Base-by-base conservation (phyloP, 1,140 invertebrate species). In the Drosophila mayri region DNA sequence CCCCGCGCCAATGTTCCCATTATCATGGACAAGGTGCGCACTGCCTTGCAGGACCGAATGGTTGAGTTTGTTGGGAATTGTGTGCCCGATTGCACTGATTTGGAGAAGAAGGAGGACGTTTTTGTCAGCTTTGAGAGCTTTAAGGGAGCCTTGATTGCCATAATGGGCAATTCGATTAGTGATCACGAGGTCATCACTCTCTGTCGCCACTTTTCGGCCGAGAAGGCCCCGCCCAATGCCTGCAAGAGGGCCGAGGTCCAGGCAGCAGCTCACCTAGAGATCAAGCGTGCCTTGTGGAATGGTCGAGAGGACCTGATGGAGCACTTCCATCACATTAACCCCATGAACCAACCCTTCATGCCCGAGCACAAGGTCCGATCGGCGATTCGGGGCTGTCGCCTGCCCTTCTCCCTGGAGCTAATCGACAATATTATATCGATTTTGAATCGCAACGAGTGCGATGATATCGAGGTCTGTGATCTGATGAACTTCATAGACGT, bases 151-250 rank as follows among this genome's bases (percentile, higher is more conserved):
- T 65, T 96, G 40, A 93, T 94, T 62, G 93, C 93, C 40, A 85
- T 94, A 12, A 92, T 96, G 92, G 95, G 94, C 16, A 94, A 95
- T 18, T 93, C 94, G 46, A 95, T 97, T 83, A 95, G 94, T 0
- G 95, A 97, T 76, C 96, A 97, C 40, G 96, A 97, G 93, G 95
- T 96, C 71, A 93, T 97, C 4, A 96, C 96, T 2, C 88, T 97
- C 3, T 95, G 95, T 3, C 94, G 96, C 68, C 93, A 94, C 72
- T 97, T 96, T 81, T 93, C 25, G 59, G 91, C 58, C 80, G 94
- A 62, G 92, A 94, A 65, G 93, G 93, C 74, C 38, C 88, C 93
- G 60, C 37, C 92, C 83, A 62, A 93, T 94, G 22, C 60, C 37
- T 87, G 78, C 90, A 77, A 87, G 76, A 66, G 64, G 72, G 88